phyloP scores from a whole-genome alignment of 2,888 invertebrate genomes.

The Chrysopilus asiliformis region DNA sequence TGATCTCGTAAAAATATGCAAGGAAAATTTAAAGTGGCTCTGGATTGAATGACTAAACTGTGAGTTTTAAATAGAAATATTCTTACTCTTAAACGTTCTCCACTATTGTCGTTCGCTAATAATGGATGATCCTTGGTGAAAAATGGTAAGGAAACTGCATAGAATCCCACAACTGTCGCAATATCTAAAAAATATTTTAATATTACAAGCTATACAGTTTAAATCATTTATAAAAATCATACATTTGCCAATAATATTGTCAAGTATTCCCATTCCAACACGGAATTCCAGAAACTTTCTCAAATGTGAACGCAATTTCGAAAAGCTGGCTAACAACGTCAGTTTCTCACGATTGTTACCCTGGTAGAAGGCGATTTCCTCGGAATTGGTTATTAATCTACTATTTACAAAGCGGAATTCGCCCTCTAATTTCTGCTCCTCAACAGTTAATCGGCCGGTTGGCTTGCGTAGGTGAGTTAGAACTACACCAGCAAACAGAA shows the following conservation, averaged over 20 bases:
- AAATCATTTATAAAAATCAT: slow-evolving; percentile 27
- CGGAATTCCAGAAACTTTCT: slow-evolving; percentile 79
- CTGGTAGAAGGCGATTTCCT: slow-evolving; percentile 65
- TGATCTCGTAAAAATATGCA: too few species aligned
- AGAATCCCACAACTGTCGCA: slow-evolving; percentile 93
- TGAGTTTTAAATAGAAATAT: not conserved
- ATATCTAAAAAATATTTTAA: slow-evolving; percentile 53
- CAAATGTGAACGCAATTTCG: slow-evolving; percentile 73
- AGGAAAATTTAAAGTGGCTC: too few species aligned
- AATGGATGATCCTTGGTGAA: slow-evolving; percentile 59
- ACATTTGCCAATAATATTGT: slow-evolving; percentile 96
- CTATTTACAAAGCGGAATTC: slow-evolving; percentile 97
- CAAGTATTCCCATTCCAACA: slow-evolving; percentile 84
- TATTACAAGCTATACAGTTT: too few species aligned
- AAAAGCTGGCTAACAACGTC: slow-evolving; percentile 77
- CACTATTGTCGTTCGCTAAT: slow-evolving; percentile 51
- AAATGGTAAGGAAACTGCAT: slow-evolving; percentile 90
- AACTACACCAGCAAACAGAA: slow-evolving; percentile 73
- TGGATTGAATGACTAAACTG: too few species aligned
- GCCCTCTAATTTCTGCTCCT: slow-evolving; percentile 95
- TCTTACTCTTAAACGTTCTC: slow-evolving; percentile 63
- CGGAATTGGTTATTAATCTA: slow-evolving; percentile 89
- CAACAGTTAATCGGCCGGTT: slow-evolving; percentile 74
- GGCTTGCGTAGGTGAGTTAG: slow-evolving; percentile 80
- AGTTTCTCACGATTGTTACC: slow-evolving; percentile 78